Conservation (phyloP, 2,888 invertebrate genomes). For the Seira ritae region DNA sequence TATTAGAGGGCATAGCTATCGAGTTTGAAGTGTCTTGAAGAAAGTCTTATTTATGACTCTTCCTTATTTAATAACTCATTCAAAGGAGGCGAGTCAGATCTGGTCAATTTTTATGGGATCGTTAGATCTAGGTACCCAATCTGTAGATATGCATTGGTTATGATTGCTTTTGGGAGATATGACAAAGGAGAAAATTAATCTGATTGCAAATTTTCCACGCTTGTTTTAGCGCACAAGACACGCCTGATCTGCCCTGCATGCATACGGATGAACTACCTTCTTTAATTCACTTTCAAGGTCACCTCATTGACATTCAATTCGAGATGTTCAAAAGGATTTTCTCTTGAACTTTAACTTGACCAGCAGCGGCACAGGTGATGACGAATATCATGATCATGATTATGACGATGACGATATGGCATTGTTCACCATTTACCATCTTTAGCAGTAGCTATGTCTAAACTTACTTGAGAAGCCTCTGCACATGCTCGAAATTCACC, state of each 20-base stretch:
- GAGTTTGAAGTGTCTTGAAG: too few species aligned
- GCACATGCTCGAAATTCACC: slow-evolving; percentile 14
- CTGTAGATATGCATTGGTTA: too few species aligned
- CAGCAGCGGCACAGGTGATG: background rate
- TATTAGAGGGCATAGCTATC: too few species aligned
- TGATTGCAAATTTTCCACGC: background rate
- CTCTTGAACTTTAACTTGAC: slow-evolving; percentile 40
- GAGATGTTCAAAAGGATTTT: slow-evolving; percentile 31
- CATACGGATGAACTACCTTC: background rate
- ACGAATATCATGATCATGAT: too few species aligned
- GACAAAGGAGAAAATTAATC: background rate
- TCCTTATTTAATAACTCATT: background rate
- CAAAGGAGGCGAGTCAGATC: background rate
- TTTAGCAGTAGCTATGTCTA: too few species aligned
- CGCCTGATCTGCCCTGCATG: slow-evolving; percentile 21
- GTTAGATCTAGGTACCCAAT: too few species aligned
- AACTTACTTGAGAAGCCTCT: background rate
- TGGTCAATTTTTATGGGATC: background rate
- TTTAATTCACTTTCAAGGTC: slow-evolving; percentile 48
- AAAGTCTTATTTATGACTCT: background rate
- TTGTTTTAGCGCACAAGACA: slow-evolving; percentile 2
- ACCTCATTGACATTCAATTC: slow-evolving; percentile 34
- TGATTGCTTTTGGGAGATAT: too few species aligned
- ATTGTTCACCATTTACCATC: background rate
- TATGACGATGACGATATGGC: background rate